These are phyloP conservation scores for Tyrophagus putrescentiae DNA, from an alignment of 1,140 invertebrate species.

Conservation along the genomic window DNA sequence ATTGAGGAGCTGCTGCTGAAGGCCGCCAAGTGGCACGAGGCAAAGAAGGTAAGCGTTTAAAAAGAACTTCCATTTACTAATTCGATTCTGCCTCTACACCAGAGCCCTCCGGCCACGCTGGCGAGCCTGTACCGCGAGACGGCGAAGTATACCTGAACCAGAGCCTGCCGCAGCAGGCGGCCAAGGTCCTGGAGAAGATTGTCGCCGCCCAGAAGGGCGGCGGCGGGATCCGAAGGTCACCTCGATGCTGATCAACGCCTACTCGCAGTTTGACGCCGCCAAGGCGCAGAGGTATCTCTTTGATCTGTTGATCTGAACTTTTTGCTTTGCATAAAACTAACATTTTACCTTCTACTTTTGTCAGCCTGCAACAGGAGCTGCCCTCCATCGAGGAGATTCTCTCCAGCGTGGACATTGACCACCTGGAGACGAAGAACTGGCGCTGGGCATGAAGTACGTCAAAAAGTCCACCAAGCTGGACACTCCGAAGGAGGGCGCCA, in stretches of 20 bases:
- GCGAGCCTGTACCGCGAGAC: slow-evolving; percentile 57
- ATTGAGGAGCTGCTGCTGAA: slow-evolving; percentile 60
- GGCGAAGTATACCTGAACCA: slow-evolving; percentile 61
- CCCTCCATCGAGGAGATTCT: slow-evolving; percentile 49
- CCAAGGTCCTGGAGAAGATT: slow-evolving; percentile 66
- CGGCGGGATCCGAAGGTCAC: slow-evolving; percentile 61
- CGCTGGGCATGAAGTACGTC: slow-evolving; percentile 65
- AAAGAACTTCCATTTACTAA: no score
- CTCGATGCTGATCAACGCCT: slow-evolving; percentile 73
- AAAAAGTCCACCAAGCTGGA: slow-evolving; percentile 48
- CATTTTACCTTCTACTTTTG: slow-evolving; percentile 6
- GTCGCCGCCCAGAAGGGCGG: slow-evolving; percentile 46
- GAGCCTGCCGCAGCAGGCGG: slow-evolving; percentile 56
- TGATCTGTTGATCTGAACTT: not conserved
- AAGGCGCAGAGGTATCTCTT: slow-evolving; percentile 47
- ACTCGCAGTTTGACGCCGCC: slow-evolving; percentile 56
- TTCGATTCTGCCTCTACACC: slow-evolving; percentile 14
- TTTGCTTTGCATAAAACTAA: slow-evolving; percentile 1
- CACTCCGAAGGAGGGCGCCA: not conserved
- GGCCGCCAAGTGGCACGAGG: slow-evolving; percentile 70
- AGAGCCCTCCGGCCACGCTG: slow-evolving; percentile 34
- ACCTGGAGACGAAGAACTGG: slow-evolving; percentile 69
- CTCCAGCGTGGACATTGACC: slow-evolving; percentile 60
- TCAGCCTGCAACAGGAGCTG: slow-evolving; percentile 38
- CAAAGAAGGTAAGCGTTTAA: slow-evolving; percentile 52